phyloP scores from a whole-genome alignment of 1,140 invertebrate genomes.

The Scylla paramamosain region DNA sequence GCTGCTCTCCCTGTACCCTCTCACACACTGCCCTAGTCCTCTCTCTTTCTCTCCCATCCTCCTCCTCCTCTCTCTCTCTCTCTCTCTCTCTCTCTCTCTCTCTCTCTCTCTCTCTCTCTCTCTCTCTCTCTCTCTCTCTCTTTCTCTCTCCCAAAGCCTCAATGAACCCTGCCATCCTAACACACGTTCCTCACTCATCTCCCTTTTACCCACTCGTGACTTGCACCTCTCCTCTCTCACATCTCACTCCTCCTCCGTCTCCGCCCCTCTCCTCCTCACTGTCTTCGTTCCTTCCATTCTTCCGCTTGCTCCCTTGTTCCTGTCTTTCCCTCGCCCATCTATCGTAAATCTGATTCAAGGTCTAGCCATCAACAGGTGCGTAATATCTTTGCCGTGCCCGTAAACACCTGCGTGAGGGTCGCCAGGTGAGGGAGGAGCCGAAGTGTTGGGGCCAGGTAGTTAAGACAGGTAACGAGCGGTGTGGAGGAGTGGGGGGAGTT shows the following conservation, averaged over 20 bases:
- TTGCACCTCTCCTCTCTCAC: not conserved
- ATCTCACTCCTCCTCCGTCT: not conserved
- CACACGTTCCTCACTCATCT: not conserved
- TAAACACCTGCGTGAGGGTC: not conserved
- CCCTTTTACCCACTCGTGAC: not conserved
- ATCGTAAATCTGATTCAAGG: not conserved
- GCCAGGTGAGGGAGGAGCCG: not conserved
- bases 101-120: not conserved
- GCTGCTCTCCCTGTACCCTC: not conserved
- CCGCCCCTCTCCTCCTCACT: not conserved
- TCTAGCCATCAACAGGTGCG: not conserved
- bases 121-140: not conserved
- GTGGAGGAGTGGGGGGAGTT: not conserved
- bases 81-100: not conserved
- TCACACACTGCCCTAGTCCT: conserved; percentile 1
- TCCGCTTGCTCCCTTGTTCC: not conserved
- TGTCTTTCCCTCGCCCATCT: not conserved
- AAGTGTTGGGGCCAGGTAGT: too few species aligned
- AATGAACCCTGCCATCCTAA: not conserved
- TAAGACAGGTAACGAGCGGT: not conserved
- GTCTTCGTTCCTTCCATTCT: not conserved
- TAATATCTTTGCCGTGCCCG: not conserved
- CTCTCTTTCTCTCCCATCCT: not conserved
- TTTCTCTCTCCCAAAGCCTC: not conserved
- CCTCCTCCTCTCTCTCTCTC: not conserved